phyloP scores from a whole-genome alignment of 2,888 invertebrate genomes.

The Sabatieria punctata region DNA sequence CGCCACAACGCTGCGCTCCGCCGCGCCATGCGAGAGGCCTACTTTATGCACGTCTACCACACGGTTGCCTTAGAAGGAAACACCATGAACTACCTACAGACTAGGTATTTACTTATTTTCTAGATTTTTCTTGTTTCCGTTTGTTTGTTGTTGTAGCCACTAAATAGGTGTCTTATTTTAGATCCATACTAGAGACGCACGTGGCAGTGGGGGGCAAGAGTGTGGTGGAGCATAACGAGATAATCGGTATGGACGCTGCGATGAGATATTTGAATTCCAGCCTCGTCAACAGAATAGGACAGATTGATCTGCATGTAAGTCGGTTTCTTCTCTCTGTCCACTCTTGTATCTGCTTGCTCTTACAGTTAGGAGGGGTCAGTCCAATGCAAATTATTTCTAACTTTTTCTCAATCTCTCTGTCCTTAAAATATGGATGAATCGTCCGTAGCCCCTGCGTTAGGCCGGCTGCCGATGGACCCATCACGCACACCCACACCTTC shows the following conservation, averaged over 20 bases:
- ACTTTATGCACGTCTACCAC: constrained; percentile 82
- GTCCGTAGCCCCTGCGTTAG: too few relatives aligned
- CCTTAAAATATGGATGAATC: too few relatives aligned
- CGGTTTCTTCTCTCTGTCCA: neutral
- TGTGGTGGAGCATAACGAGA: constrained; percentile 89
- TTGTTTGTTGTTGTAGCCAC: neutral
- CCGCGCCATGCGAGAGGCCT: constrained; percentile 78
- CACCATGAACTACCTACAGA: constrained; percentile 80
- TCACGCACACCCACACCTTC: too few relatives aligned
- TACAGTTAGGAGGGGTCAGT: neutral
- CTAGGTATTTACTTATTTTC: constrained; percentile 51
- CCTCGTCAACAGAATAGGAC: constrained; percentile 46
- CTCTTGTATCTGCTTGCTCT: neutral
- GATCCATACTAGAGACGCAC: constrained; percentile 59
- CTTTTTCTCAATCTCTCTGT: neutral
- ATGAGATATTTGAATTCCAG: constrained; percentile 71
- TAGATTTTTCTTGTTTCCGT: too few relatives aligned
- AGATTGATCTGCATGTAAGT: constrained; percentile 14
- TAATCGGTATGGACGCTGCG: constrained; percentile 70
- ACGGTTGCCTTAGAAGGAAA: constrained; percentile 95
- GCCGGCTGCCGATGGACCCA: too few relatives aligned
- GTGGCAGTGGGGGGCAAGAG: constrained; percentile 64
- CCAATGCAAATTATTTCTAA: neutral
- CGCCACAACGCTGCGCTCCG: constrained; percentile 59
- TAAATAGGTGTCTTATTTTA: constrained; percentile 4